Base-by-base conservation (phyloP, 2,888 invertebrate genomes). In the Drosophila anceps region DNA sequence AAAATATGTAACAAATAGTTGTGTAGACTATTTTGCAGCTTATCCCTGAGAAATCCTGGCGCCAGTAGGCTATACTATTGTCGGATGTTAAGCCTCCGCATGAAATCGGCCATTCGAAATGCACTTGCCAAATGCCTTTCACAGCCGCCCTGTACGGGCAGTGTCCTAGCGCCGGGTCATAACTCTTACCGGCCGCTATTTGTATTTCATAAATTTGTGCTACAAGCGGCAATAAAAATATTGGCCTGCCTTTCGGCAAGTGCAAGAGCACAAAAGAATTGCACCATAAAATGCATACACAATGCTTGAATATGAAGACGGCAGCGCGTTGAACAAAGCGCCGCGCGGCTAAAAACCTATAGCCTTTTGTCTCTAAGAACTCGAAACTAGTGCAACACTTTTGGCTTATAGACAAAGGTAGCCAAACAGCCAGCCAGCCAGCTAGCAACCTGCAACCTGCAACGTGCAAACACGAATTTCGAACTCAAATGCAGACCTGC, bases 311-410 rank as follows among this genome's bases (percentile, higher is more conserved):
- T 31, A 57, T 43, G 57, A 20, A 59, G 24, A 59, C 73, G 72
- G 76, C 69, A 84, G 70, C 73, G 35, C 29, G 54, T 61, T 39
- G 64, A 76, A 88, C 89, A 84, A 84, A 84, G 84, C 72, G 80
- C 82, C 72, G 81, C 88, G 50, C 64, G 57, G 66, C 58, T 51
- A 65, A 77, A 67, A 79, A 65, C 41, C 64, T 70, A 66, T 62
- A 63, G 69, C 57, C 87, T 78, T 89, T 87, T 87, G 88, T 89
- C 77, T 76, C 60, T 46, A 85, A 80, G 73, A 73, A 67, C 62
- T 63, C 69, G 74, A 90, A 87, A 90, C 69, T 87, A 90, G 87
- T 87, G 87, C 87, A 87, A 87, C 90, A 90, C 90, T 90, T 90
- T 90, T 87, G 88, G 90, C 82, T 90, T 87, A 79, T 72, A 72